Base-by-base conservation (phyloP, 2,888 invertebrate genomes). In the Lasioglossum villosulum region DNA sequence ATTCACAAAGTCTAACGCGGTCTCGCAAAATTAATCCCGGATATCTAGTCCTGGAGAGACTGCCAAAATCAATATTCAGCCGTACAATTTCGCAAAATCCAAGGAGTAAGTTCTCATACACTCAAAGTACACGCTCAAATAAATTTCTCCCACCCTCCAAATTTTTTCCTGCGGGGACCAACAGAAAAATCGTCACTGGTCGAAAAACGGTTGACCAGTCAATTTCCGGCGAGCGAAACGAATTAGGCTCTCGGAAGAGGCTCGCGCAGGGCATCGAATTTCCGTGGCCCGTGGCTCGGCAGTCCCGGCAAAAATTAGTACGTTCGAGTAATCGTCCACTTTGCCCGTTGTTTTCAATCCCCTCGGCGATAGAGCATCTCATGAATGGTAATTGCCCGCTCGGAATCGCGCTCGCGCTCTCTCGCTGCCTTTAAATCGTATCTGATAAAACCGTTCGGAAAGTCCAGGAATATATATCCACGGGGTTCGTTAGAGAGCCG, bases 301-400 rank as follows among this genome's bases (percentile, higher is more conserved):
- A 30, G 66, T 16, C 34, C 79, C 84, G 48, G 45, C 14, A 79
- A 85, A 84, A 84, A 79, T 83, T 85, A 79, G 78, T 76, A 75
- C 73, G 84, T 85, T 73, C 72, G 45, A 39, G 77, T 85, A 86
- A 85, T 82, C 86, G 86, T 76, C 86, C 82, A 75, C 78, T 82
- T 82, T 82, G 86, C 56, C 78, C 71, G 79, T 86, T 87, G 86
- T 86, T 86, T 87, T 86, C 86, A 73, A 82, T 68, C 83, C 42
- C 56, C 80, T 63, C 37, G 75, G 56, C 78, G 87, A 86, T 81
- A 81, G 78, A 73, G 72, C 79, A 83, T 86, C 87, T 87, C 87
- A 83, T 81, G 86, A 86, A 87, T 86, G 86, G 83, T 87, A 87
- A 87, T 87, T 86, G 86, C 83, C 23, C 70, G 74, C 85, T 78